phyloP scores from a whole-genome alignment of 2,888 invertebrate species.

The Lycaena phlaeas region DNA sequence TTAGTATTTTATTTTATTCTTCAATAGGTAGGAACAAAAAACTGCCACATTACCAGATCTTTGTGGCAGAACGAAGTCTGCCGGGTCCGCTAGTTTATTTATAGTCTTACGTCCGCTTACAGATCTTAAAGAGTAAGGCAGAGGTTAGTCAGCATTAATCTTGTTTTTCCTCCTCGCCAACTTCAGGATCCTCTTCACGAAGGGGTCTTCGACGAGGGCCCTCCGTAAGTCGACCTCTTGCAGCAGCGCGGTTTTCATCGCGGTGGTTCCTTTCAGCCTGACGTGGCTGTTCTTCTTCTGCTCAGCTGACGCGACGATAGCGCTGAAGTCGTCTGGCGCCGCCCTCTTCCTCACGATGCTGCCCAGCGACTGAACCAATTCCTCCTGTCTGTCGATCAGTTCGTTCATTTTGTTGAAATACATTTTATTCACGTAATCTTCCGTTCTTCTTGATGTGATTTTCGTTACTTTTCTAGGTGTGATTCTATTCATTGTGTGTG shows the following conservation, averaged over 20 bases:
- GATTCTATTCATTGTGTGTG: neutral
- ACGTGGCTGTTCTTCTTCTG: slow-evolving; percentile 11
- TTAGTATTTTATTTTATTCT: too few species aligned
- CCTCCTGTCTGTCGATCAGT: neutral
- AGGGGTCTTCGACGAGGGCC: slow-evolving; percentile 35
- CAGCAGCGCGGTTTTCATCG: slow-evolving; percentile 21
- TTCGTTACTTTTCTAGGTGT: too few species aligned
- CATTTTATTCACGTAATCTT: too few species aligned
- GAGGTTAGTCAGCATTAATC: too few species aligned
- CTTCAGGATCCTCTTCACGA: slow-evolving; percentile 37
- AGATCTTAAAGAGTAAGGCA: too few species aligned
- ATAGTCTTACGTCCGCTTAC: too few species aligned
- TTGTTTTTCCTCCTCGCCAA: slow-evolving; percentile 31
- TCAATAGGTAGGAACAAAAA: too few species aligned
- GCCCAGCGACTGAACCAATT: neutral
- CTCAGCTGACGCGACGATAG: neutral
- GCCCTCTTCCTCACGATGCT: neutral
- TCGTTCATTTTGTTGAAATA: too few species aligned
- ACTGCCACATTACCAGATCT: too few species aligned
- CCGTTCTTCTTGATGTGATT: neutral
- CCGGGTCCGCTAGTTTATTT: too few species aligned
- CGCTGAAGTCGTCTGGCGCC: neutral
- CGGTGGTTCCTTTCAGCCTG: slow-evolving; percentile 6
- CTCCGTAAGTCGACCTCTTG: slow-evolving; percentile 36
- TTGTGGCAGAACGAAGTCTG: too few species aligned